Evolutionary conservation across 64 coral and sea anemone species (phyloP), one percentile per base, ranked within the genome.

Genomic region (Anthopleura sola): DNA sequence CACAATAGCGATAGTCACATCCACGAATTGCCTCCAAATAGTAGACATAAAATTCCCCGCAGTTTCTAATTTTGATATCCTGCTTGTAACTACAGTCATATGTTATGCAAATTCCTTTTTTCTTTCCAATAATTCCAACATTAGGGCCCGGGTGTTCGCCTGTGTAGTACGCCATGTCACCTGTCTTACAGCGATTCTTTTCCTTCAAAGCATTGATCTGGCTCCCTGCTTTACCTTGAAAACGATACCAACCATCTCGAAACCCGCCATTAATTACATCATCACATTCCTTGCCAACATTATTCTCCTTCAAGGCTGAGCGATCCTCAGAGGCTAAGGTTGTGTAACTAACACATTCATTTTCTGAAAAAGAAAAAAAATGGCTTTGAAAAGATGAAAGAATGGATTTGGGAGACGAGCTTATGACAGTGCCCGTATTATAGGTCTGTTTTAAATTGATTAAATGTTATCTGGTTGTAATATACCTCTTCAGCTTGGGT

Each of bases 301-400:
- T 7, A 62, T 23, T 62, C 6, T 62, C 8, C 5, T 1, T 62
- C 11, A n/a, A 26, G n/a, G 11, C 24, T 23, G 76, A 38, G 18
- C 76, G 76, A 26, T 79, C 76, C 44, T 38, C 0, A 11, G 19
- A 24, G 44, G 12, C 17, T 3, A 79, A 33, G 39, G 24, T 13
- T n/a, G 47, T 79, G 39, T 79, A 79, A 48, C 21, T 33, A 23
- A 79, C 36, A 24, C 76, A 79, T 79, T 79, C 76, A 46, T 38
- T 79, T 1, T 79, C 76, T 79, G 44, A 13, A 48, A 9, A 79
- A 24, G 28, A 32, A 66, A 66, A n/a, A 10, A 66, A n/a, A n/a
- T n/a, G n/a, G n/a, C n/a, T n/a, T n/a, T n/a, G n/a, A n/a, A n/a
- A n/a, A n/a, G n/a, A n/a, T n/a, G n/a, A n/a, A n/a, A n/a, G n/a